phyloP scores from a whole-genome alignment of 2,888 invertebrate genomes.

The Eledone cirrhosa region DNA sequence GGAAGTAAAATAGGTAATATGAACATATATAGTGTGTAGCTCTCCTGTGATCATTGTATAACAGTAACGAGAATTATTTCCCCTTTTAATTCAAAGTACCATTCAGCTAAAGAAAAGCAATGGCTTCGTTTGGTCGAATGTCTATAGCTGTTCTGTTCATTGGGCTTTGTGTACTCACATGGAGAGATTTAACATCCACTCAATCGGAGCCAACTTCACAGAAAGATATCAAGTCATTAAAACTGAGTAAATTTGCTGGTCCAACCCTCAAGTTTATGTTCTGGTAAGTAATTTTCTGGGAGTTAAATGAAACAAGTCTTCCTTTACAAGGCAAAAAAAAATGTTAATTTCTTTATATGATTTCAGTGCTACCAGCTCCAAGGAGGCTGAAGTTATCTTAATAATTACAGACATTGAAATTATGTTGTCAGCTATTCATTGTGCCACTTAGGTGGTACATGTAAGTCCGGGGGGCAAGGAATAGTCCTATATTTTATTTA shows the following conservation, averaged over 20 bases:
- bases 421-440: no score
- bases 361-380: no score
- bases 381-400: no score
- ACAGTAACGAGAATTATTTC: constrained; percentile 14
- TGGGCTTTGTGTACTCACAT: constrained; percentile 52
- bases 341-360: no score
- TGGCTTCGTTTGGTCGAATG: constrained; percentile 50
- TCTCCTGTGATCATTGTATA: neutral
- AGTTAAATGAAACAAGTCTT: no score
- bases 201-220: constrained; percentile 46
- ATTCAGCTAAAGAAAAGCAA: constrained; percentile 30
- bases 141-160: constrained; percentile 49
- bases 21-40: no score
- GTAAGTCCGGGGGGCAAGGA: no score
- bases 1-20: no score
- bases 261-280: constrained; percentile 64
- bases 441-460: no score
- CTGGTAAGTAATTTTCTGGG: constrained; percentile 52
- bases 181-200: constrained; percentile 52
- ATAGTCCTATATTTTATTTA: no score
- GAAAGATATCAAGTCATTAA: constrained; percentile 61
- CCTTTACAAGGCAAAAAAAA: no score
- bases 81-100: neutral
- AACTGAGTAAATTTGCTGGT: constrained; percentile 61
- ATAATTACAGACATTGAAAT: no score